Evolutionary conservation across 2,888 invertebrate species (phyloP).

Genomic region (Drosophila nr. perissopoda): DNA sequence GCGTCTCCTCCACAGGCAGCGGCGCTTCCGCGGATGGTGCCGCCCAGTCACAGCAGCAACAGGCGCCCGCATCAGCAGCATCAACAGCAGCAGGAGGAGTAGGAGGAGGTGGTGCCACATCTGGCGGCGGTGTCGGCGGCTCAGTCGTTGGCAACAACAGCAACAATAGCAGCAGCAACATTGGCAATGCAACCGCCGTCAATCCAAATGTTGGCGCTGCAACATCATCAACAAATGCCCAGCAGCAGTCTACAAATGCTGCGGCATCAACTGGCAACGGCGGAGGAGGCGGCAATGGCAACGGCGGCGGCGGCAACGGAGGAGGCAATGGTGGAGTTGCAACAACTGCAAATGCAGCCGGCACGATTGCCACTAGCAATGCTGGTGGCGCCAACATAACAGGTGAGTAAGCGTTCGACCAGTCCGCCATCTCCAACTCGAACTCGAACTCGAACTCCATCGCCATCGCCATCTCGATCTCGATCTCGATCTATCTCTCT

Average conservation of each 20-base stretch:
- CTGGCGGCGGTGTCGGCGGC: conserved; percentile 28
- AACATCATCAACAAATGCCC: conserved; percentile 50
- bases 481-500: neutral
- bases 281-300: conserved; percentile 32
- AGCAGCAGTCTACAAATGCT: conserved; percentile 57
- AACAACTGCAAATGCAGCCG: conserved; percentile 61
- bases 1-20: conserved; percentile 61
- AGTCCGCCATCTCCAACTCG: conserved; percentile 3
- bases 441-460: neutral
- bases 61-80: conserved; percentile 45
- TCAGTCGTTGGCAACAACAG: conserved; percentile 23
- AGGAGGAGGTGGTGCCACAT: conserved; percentile 31
- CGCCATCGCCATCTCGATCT: neutral
- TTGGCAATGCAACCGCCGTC: conserved; percentile 46
- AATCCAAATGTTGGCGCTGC: conserved; percentile 48
- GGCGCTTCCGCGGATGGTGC: conserved; percentile 65
- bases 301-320: conserved; percentile 19
- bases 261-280: conserved; percentile 10
- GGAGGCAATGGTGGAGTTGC: conserved; percentile 53
- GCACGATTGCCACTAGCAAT: conserved; percentile 61
- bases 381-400: conserved; percentile 71
- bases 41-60: conserved; percentile 49
- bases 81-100: conserved; percentile 39
- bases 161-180: conserved; percentile 38
- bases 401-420: conserved; percentile 68